These are phyloP conservation scores for Epicauta chinensis DNA, from an alignment of 1,140 invertebrate species.

Conservation along the genomic window DNA sequence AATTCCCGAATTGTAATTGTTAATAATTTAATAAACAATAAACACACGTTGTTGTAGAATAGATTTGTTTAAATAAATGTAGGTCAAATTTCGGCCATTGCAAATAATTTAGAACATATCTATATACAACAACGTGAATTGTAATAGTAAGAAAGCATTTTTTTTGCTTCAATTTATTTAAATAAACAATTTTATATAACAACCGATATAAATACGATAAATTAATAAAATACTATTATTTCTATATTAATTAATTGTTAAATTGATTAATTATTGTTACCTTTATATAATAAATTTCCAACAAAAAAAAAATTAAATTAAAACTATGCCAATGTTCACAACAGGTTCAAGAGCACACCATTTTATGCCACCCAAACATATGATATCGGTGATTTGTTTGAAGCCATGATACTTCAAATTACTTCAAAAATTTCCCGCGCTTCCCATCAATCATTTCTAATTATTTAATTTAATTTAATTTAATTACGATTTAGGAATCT, in stretches of 20 bases:
- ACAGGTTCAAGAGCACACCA: conserved; percentile 33
- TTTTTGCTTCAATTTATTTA: not conserved
- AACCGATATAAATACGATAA: no score
- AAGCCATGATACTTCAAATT: conserved; percentile 25
- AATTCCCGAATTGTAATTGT: no score
- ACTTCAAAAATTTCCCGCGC: conserved; percentile 9
- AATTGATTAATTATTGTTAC: not conserved
- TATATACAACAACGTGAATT: conserved; percentile 29
- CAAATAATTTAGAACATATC: conserved; percentile 5
- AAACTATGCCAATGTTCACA: conserved; percentile 13
- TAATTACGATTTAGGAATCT: no score
- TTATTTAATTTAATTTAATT: no score
- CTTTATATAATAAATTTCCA: not conserved
- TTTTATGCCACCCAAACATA: conserved; percentile 40
- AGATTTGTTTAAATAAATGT: conserved; percentile 29
- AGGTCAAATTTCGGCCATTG: conserved; percentile 40
- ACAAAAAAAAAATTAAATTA: conserved; percentile 6
- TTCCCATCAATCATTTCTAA: no score
- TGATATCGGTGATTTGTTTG: conserved; percentile 36
- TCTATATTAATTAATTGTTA: not conserved
- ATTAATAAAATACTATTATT: no score
- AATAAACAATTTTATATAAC: no score
- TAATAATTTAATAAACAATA: not conserved
- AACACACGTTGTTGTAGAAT: conserved; percentile 15
- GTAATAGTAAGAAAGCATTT: conserved; percentile 28